phyloP scores from a whole-genome alignment of 2,113 vertebrate genomes.

The Toxotes chatareus region DNA sequence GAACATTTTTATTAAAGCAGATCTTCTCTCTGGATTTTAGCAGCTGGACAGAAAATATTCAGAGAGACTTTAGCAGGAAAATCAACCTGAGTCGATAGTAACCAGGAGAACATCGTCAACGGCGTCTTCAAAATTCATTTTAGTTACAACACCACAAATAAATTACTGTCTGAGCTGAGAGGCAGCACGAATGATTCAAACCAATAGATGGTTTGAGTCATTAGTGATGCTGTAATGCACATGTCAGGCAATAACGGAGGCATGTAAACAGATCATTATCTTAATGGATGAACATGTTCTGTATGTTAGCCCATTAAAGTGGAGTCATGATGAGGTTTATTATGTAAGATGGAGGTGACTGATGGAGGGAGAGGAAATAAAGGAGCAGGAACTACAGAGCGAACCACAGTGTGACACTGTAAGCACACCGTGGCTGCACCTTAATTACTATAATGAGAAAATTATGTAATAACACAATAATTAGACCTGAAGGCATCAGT shows the following conservation, averaged over 20 bases:
- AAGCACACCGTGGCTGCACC: not conserved
- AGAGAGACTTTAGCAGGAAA: not conserved
- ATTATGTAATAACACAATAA: not conserved
- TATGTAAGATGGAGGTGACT: not conserved
- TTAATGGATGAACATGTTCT: slow-evolving; percentile 27
- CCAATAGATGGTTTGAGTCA: not conserved
- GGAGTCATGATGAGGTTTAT: not conserved
- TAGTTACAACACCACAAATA: not conserved
- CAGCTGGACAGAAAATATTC: not conserved
- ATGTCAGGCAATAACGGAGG: not conserved
- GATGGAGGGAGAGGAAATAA: not conserved
- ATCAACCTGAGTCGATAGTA: not conserved
- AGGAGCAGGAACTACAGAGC: not conserved
- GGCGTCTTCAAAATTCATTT: not conserved
- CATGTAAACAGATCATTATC: slow-evolving; percentile 35
- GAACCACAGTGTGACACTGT: not conserved
- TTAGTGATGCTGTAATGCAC: not conserved
- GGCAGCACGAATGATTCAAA: not conserved
- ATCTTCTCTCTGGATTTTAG: not conserved
- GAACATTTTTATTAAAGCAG: not conserved
- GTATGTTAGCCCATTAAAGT: not conserved
- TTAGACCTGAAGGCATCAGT: not conserved
- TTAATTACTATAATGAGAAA: not conserved
- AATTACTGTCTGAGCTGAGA: not conserved
- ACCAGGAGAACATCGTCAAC: not conserved